Base-by-base conservation (phyloP, 2,113 vertebrate species). In the Melanocharis versteri region DNA sequence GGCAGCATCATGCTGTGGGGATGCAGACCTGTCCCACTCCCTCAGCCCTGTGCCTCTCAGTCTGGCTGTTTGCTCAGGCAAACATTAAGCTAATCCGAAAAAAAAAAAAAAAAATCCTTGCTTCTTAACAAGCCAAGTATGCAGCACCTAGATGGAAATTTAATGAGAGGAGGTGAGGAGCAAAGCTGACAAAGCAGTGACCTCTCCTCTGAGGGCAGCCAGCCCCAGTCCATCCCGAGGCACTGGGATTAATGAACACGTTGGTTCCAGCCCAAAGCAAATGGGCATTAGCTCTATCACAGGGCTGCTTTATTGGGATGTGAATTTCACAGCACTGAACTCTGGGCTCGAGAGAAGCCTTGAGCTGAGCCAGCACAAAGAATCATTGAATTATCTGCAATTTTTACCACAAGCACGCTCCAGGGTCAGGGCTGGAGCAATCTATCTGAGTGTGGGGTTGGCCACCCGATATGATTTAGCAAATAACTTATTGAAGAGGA, bases 361-460 rank as follows among this genome's bases (percentile, higher is more conserved):
- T 71, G 78, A 95, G 92, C 90, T 95, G 93, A 95, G 85, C 60
- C 39, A 89, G 96, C 94, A 92, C 48, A 60, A 93, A 60, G 76
- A 90, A 82, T 89, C 77, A 65, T 78, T 84, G 90, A 93, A 79
- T 93, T 96, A 89, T 76, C 85, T 7, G 6, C 22, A 70, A 13
- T 85, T 90, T 40, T 48, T 61, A 80, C 70, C 1, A 1, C 9
- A 8, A 61, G 75, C 56, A 56, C 0, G 2, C 42, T 68, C 44
- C 0, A 0, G 70, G 94, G 89, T 95, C 85, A 72, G 47, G 65
- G 69, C 87, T 88, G 50, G 51, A 83, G 81, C 58, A 88, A 88
- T 87, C 61, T 37, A 8, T 85, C 39, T 8, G 11, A 82, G 61
- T 11, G 48, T 65, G 26, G 39, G 33, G 14, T 28, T 92, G 65